These are phyloP conservation scores for Drosophila grimshawi DNA, from an alignment of 1,140 invertebrate species.

Conservation along the genomic window DNA sequence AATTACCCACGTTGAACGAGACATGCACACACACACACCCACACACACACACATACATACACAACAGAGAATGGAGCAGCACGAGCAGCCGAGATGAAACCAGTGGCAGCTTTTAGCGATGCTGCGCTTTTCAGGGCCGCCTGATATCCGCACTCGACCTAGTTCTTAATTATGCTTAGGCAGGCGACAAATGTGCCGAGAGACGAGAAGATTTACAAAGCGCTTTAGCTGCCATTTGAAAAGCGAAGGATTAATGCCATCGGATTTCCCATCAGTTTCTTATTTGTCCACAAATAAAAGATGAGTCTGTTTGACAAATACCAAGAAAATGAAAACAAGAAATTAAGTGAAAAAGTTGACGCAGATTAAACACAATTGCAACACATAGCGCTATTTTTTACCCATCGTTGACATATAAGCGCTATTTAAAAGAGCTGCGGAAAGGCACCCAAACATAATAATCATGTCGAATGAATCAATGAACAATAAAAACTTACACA, in stretches of 20 bases:
- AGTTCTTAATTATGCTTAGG: constrained; percentile 54
- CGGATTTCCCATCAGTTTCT: not conserved
- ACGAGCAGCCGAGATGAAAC: constrained; percentile 11
- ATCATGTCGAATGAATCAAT: no score
- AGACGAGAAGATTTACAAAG: not conserved
- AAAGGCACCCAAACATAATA: no score
- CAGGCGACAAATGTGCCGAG: constrained; percentile 10
- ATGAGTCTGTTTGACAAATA: not conserved
- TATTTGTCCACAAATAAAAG: not conserved
- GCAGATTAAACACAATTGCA: no score
- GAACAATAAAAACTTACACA: no score
- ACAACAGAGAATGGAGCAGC: not conserved
- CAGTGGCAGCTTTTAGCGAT: not conserved
- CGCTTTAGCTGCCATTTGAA: constrained; percentile 5
- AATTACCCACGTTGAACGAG: constrained; percentile 55
- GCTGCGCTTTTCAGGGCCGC: constrained; percentile 28
- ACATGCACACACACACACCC: not conserved
- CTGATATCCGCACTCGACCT: constrained; percentile 48
- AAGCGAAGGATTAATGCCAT: not conserved
- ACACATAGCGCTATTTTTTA: no score
- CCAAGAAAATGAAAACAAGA: no score
- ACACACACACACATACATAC: not conserved
- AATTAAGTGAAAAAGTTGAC: no score
- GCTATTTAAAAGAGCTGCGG: no score
- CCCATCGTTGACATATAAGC: no score